Evolutionary conservation across 92 coral and sea anemone genomes (phyloP), one percentile per base, ranked within the genome.

Genomic region (Galaxea fascicularis): DNA sequence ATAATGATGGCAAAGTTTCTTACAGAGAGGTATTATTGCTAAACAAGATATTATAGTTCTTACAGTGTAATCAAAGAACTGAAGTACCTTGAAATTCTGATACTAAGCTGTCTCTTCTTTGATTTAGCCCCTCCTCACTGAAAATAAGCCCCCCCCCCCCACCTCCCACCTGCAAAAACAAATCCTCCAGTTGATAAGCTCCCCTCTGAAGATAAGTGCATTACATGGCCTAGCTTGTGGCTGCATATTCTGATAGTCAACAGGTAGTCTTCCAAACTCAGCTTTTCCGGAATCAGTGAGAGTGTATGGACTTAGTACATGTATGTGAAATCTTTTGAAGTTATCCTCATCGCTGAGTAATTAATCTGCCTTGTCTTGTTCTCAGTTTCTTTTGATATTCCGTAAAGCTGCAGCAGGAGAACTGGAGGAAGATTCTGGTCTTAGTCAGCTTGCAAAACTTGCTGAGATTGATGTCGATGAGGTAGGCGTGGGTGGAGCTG

Each of bases 401-500:
- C 98, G 98, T 20, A 96, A 96, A 93, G 97, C 99, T 0, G 96
- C 89, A 3, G 99, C 99, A 35, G 99, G 99, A 1, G 99, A 96
- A 72, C 94, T 96, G 4, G 88, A 41, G 0, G 97, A 57, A 25
- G 99, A 85, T 35, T 96, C 99, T 8, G 99, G 98, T 11, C 90
- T 96, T 8, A 74, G 95, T 62, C 86, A 91, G 62, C 92, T 96
- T 74, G 99, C 97, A n/a, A 85, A 84, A 73, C 90, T 95, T 53
- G 89, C 95, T 13, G 99, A 96, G 71, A 78, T 96, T 20, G 86
- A 96, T 76, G 98, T 96, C 13, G 95, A 90, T 56, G 97, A 96
- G 53, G 99, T 96, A 18, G 99, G 99, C 17, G 99, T 96, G 12
- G 93, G 94, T 16, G 99, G 98, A 17, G 99, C 99, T 2, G 95